Evolutionary conservation across 1,140 invertebrate genomes (phyloP).

Genomic region (Chionoecetes opilio): DNA sequence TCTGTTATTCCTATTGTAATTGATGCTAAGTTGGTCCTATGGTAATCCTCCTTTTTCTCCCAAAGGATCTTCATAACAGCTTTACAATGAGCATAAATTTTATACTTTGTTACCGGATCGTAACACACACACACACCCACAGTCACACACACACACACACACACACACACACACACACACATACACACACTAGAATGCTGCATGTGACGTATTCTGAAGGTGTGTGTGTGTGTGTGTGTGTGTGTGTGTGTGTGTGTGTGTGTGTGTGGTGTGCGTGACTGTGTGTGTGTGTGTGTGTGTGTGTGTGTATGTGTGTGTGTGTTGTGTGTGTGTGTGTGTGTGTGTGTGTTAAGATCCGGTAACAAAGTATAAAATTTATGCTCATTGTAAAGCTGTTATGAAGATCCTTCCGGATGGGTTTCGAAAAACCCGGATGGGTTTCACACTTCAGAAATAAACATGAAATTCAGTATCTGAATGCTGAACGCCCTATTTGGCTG

Average conservation of each 20-base stretch:
- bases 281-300: background rate
- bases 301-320: slow-evolving; percentile 4
- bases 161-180: slow-evolving; percentile 18
- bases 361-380: background rate
- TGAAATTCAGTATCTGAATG: no score
- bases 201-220: background rate
- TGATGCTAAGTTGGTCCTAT: no score
- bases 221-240: slow-evolving; percentile 22
- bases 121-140: background rate
- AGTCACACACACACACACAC: background rate
- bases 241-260: slow-evolving; percentile 27
- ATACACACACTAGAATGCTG: background rate
- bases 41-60: background rate
- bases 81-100: background rate
- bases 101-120: background rate
- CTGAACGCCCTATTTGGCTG: no score
- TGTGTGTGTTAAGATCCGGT: background rate
- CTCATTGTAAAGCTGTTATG: background rate
- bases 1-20: no score
- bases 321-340: no score
- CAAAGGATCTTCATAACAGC: background rate
- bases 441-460: no score
- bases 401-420: background rate
- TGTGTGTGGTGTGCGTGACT: no score
- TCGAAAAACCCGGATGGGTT: no score